These are phyloP conservation scores for Metridium senile DNA, from an alignment of 92 coral and sea anemone genomes.

Conservation along the genomic window DNA sequence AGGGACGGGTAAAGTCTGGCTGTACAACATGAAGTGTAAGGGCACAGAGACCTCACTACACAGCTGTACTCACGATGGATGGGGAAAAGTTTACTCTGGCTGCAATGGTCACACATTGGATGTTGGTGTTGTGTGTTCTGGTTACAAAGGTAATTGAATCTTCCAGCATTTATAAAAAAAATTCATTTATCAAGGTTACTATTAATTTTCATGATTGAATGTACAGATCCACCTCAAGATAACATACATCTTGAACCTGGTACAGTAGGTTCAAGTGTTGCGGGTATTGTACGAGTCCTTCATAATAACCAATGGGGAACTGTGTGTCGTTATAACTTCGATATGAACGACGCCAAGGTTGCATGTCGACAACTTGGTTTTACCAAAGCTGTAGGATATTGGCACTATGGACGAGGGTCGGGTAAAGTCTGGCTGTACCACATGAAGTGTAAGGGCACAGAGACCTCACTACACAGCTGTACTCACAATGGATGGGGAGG, in stretches of 20 bases:
- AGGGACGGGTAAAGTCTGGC: neutral
- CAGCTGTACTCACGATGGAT: neutral
- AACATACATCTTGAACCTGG: neutral
- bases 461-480: neutral
- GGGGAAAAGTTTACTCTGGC: neutral
- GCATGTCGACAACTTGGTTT: neutral
- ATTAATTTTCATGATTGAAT: too few relatives aligned
- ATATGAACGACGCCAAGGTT: neutral
- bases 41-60: neutral
- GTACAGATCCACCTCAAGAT: neutral
- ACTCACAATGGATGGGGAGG: neutral
- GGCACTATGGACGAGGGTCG: neutral
- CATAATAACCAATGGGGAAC: neutral
- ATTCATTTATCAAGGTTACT: too few relatives aligned
- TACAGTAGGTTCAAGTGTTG: neutral
- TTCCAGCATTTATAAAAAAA: too few relatives aligned
- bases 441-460: neutral
- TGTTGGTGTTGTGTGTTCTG: too few relatives aligned
- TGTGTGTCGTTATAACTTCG: neutral
- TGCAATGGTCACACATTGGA: too few relatives aligned
- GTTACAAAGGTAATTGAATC: too few relatives aligned
- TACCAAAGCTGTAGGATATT: neutral
- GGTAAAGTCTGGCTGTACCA: neutral
- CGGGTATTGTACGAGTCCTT: neutral
- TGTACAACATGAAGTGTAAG: neutral